phyloP scores from a whole-genome alignment of 2,797 vertebrate genomes.

The Lithobates pipiens region DNA sequence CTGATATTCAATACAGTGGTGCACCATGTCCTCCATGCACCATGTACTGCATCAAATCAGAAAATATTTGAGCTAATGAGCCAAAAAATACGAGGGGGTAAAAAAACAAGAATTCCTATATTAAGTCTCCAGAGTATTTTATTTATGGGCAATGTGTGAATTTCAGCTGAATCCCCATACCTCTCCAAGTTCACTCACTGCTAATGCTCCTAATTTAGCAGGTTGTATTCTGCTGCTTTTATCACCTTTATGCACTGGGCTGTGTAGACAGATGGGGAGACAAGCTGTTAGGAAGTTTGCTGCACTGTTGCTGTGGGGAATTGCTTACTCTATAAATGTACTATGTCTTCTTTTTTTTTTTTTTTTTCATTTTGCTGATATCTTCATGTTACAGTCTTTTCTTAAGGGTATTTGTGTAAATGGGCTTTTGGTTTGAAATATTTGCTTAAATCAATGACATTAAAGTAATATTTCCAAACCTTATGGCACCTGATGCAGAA shows the following conservation, averaged over 20 bases:
- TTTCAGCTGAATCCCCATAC: conserved; percentile 24
- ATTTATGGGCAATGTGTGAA: conserved; percentile 30
- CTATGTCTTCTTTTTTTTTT: conserved; percentile 7
- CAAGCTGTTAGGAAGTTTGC: conserved; percentile 57
- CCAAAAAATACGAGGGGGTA: conserved; percentile 6
- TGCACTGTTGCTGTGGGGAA: conserved; percentile 32
- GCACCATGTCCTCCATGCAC: conserved; percentile 9
- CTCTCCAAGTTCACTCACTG: conserved; percentile 34
- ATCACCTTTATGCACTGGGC: conserved; percentile 58
- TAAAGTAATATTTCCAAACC: conserved; percentile 3
- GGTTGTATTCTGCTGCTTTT: conserved; percentile 51
- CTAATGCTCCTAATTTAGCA: conserved; percentile 56
- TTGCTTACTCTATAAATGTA: conserved; percentile 40
- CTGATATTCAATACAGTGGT: not conserved
- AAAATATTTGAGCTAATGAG: conserved; percentile 39
- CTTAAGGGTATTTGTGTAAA: conserved; percentile 27
- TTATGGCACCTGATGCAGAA: not conserved
- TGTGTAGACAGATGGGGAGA: conserved; percentile 58
- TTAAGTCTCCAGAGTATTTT: conserved; percentile 27
- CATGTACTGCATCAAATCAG: not conserved
- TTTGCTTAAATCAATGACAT: conserved; percentile 30
- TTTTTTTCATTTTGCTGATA: not conserved
- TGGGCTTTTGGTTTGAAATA: not conserved
- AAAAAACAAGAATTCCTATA: conserved; percentile 1
- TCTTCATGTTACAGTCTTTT: conserved; percentile 21